A percentile compares a stretch with the other conserved stretches of the same genome.
phyloP scores from a whole-genome alignment of 2,888 invertebrate genomes.

The Amiota minor region DNA sequence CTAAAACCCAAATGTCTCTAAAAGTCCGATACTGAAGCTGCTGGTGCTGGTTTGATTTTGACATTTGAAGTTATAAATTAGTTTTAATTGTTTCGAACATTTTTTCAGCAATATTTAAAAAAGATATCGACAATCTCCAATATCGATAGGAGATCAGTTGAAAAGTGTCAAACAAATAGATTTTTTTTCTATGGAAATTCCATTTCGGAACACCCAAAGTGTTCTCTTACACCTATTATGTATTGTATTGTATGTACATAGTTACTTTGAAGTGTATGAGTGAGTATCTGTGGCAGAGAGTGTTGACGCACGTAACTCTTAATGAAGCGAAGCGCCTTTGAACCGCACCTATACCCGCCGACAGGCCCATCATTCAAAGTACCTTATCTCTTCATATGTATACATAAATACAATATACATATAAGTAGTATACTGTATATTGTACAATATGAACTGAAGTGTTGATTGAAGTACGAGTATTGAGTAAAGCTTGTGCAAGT shows the following conservation, averaged over 20 bases:
- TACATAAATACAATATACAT: too few relatives aligned
- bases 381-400: too few relatives aligned
- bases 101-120: constrained; percentile 12
- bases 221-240: constrained; percentile 3
- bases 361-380: background rate
- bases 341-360: background rate
- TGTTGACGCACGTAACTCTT: constrained; percentile 24
- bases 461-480: background rate
- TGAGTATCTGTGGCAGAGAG: background rate
- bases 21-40: background rate
- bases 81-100: constrained; percentile 24
- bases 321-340: constrained; percentile 17
- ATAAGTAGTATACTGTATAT: too few relatives aligned
- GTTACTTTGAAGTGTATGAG: background rate
- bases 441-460: too few relatives aligned
- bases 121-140: background rate
- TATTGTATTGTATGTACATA: too few relatives aligned
- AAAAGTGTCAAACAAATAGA: constrained; percentile 31
- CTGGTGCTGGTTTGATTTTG: background rate
- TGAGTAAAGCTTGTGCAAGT: constrained; percentile 19
- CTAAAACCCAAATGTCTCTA: constrained; percentile 10
- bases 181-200: constrained; percentile 23
- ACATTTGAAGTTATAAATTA: constrained; percentile 12
- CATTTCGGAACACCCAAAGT: constrained; percentile 46
- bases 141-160: background rate